Evolutionary conservation across 2,797 vertebrate species (phyloP).

Genomic region (Spondyliosoma cantharus): DNA sequence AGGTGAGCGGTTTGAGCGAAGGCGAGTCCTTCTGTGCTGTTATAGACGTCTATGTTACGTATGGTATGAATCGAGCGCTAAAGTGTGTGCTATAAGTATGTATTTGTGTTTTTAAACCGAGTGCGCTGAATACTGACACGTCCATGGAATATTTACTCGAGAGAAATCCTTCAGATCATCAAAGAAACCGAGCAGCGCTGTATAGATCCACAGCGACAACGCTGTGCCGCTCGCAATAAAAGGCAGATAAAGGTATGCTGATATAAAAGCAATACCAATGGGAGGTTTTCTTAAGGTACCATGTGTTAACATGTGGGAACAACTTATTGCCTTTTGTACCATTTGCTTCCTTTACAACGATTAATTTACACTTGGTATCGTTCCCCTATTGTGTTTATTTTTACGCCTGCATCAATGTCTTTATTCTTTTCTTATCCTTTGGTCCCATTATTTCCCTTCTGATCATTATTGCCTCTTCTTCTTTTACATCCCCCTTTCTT

Average conservation of each 20-base stretch:
- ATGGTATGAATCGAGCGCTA: background rate
- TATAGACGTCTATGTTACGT: background rate
- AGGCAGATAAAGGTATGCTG: background rate
- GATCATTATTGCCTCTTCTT: background rate
- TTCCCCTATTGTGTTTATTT: conserved; percentile 1
- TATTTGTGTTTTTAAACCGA: background rate
- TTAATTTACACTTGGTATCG: background rate
- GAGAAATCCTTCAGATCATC: background rate
- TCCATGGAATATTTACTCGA: background rate
- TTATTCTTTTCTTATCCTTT: background rate
- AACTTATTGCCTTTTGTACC: conserved; percentile 1
- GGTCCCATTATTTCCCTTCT: background rate
- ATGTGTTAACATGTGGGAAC: background rate
- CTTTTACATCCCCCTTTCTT: too few species aligned
- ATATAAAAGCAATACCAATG: background rate
- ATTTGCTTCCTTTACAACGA: conserved; percentile 22
- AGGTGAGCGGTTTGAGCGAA: conserved; percentile 9
- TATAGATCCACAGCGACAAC: background rate
- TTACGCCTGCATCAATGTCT: background rate
- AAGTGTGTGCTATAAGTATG: background rate
- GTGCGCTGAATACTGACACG: background rate
- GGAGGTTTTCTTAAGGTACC: too few species aligned
- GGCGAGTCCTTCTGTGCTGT: background rate
- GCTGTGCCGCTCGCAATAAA: too few species aligned
- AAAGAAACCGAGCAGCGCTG: background rate